Evolutionary conservation across 2,113 vertebrate species (phyloP).

Genomic region (Desmodus rotundus): DNA sequence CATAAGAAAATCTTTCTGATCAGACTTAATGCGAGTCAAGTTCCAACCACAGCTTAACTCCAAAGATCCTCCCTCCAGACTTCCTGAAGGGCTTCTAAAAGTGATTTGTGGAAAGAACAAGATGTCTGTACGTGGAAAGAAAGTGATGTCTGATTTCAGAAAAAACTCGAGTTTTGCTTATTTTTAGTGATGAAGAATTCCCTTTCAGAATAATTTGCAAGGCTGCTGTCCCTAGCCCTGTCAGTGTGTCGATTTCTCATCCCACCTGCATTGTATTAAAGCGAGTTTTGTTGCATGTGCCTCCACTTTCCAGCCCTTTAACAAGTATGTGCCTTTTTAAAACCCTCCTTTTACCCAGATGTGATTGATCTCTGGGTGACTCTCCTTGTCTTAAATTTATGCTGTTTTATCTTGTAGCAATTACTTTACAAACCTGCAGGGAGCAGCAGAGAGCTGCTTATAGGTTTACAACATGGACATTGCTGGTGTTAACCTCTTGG

Average conservation of each 20-base stretch:
- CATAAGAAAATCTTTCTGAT: not conserved
- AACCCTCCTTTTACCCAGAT: not conserved
- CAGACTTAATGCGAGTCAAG: not conserved
- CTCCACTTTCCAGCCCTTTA: not conserved
- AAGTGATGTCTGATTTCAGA: not conserved
- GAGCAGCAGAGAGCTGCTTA: conserved; percentile 73
- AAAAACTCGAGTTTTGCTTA: not conserved
- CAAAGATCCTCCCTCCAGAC: not conserved
- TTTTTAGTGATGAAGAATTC: not conserved
- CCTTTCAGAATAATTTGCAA: not conserved
- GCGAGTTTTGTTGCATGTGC: not conserved
- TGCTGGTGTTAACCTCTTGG: not conserved
- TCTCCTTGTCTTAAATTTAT: not conserved
- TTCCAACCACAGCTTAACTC: not conserved
- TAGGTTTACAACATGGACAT: not conserved
- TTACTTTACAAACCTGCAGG: conserved; percentile 73
- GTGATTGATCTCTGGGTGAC: not conserved
- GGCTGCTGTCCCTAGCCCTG: not conserved
- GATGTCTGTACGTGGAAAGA: not conserved
- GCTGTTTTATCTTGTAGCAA: conserved; percentile 2
- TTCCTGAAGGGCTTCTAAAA: not conserved
- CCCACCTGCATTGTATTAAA: not conserved
- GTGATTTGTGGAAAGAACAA: not conserved
- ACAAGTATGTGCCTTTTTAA: not conserved
- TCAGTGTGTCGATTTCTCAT: not conserved